Base-by-base conservation (phyloP, 64 coral and sea anemone genomes). In the Pocillopora damicornis region DNA sequence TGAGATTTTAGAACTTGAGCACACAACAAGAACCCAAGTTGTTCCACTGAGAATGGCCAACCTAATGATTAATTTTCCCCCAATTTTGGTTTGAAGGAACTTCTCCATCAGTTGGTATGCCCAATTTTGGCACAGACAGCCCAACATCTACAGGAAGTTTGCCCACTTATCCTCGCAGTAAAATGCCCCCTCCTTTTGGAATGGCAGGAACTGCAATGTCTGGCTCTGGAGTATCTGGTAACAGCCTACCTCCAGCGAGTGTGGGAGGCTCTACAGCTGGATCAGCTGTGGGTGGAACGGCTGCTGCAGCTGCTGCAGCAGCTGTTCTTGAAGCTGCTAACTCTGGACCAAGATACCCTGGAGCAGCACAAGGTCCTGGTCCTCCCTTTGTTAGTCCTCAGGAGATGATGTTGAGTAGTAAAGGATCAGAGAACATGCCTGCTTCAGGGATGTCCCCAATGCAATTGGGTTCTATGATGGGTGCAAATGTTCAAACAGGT, bases 271-370 rank as follows among this genome's bases (percentile, higher is more conserved):
- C 72, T 15, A 57, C 83, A 18, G 30, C 83, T 60, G 83, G 72
- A 9, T 56, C 83, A 17, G 59, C 51, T 75, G 45, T 87, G 12
- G 73, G 89, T 63, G 89, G 89, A 73, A 71, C 89, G 18, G 89
- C 79, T 9, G 89, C 89, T 18, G 89, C 89, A 15, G 90, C 90
- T 59, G 90, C 87, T 35, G 87, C 81, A 17, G 89, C 90, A 38
- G 89, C 82, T 14, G 90, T 80, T 11, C 68, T 92, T 75, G 82
- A 76, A 61, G 90, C 83, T 35, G 90, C 42, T 12, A 87, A 25
- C 60, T 92, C 89, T 75, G 75, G 30, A 30, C 35, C 90, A 68
- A 83, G 89, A 59, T 92, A 87, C 34, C 76, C 90, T 16, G 36
- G 61, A n/a, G 9, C 79, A 11, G 57, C 38, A 4, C 88, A 78